Conservation (phyloP, 2,888 invertebrate species). For the Caenorhabditis afra region DNA sequence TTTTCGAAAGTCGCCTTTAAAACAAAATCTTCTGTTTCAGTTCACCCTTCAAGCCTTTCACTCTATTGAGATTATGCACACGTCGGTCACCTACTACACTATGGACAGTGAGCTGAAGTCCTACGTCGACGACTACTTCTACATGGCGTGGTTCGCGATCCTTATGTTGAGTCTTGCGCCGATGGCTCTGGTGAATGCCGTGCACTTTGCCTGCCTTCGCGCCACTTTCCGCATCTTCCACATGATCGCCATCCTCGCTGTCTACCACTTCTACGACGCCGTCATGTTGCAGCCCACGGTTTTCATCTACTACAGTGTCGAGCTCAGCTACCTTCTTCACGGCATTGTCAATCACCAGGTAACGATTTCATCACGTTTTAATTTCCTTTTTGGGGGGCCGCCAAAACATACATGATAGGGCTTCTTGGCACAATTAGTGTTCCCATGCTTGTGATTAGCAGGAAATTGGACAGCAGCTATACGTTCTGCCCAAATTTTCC, state of each 20-base stretch:
- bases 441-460: too few species aligned
- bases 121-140: not conserved
- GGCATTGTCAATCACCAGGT: not conserved
- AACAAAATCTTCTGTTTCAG: not conserved
- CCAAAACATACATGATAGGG: too few species aligned
- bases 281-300: not conserved
- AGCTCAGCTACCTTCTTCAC: not conserved
- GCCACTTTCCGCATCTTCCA: not conserved
- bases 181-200: not conserved
- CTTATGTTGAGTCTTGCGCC: not conserved
- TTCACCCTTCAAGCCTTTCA: slow-evolving; percentile 5
- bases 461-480: too few species aligned
- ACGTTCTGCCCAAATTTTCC: too few species aligned
- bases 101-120: not conserved
- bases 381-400: too few species aligned
- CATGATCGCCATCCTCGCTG: not conserved
- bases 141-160: not conserved
- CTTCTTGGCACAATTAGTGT: too few species aligned
- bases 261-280: not conserved
- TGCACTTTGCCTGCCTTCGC: not conserved
- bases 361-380: not conserved
- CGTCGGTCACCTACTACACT: slow-evolving; percentile 1
- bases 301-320: not conserved
- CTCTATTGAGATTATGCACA: not conserved
- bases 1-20: too few species aligned